Conservation (phyloP, 2,113 vertebrate genomes). For the Turnix velox region DNA sequence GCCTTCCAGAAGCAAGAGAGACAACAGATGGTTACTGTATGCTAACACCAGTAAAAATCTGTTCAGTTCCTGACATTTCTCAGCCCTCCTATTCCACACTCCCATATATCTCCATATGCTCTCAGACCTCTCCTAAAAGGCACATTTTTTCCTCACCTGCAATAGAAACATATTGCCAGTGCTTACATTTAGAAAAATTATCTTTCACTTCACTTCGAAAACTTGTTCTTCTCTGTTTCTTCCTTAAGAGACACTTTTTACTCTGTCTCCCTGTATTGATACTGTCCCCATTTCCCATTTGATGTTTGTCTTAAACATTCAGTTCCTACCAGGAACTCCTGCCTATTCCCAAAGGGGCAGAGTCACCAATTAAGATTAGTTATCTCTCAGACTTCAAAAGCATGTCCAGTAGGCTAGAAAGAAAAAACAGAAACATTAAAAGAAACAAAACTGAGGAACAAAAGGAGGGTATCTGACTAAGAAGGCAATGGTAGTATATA, state of each 20-base stretch:
- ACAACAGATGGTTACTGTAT: neutral
- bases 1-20: neutral
- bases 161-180: neutral
- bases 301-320: neutral
- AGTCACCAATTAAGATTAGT: neutral
- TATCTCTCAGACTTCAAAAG: neutral
- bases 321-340: neutral
- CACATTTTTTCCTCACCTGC: neutral
- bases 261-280: neutral
- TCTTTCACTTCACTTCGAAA: neutral
- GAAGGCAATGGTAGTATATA: neutral
- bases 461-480: neutral
- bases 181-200: neutral
- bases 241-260: fast-evolving
- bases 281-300: neutral
- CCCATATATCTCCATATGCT: neutral
- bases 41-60: neutral
- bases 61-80: neutral
- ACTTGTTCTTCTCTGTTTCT: neutral
- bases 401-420: neutral
- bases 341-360: neutral
- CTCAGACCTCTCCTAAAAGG: neutral
- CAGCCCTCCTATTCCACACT: neutral
- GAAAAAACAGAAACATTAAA: neutral
- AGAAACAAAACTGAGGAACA: neutral